Percentiles rank a stretch among this genome's conserved stretches.
Evolutionary conservation across 2,113 vertebrate species (phyloP).

Genomic region (Pardalotus punctatus): DNA sequence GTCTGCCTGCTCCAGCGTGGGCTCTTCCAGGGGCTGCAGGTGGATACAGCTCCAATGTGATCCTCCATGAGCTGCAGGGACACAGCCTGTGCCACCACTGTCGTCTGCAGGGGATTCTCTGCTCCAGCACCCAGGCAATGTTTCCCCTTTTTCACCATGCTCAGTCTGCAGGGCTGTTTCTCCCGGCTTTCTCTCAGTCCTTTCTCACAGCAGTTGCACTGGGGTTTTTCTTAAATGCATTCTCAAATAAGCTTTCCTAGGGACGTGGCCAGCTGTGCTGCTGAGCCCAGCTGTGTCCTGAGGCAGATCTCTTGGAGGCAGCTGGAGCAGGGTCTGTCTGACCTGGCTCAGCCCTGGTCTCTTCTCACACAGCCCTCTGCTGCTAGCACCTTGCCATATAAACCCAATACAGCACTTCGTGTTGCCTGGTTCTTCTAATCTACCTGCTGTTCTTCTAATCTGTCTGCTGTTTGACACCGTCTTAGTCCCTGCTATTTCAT

Average conservation of each 20-base stretch:
- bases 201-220: background rate
- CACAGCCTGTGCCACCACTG: too few relatives aligned
- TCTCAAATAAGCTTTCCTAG: background rate
- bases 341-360: background rate
- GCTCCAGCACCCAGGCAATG: background rate
- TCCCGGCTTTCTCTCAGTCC: background rate
- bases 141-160: too few relatives aligned
- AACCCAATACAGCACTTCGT: background rate
- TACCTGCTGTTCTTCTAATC: background rate
- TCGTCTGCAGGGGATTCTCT: background rate
- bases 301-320: background rate
- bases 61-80: background rate
- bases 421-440: background rate
- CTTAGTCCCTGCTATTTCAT: background rate
- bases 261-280: background rate
- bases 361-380: background rate
- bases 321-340: background rate
- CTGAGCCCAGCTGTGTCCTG: background rate
- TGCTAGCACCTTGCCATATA: background rate
- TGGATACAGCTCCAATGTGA: fast-evolving
- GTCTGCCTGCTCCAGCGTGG: background rate
- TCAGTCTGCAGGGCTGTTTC: background rate
- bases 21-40: background rate
- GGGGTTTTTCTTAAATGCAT: background rate
- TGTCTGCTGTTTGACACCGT: background rate